Conservation (phyloP, 2,888 invertebrate species). For the Hetaerina titia region DNA sequence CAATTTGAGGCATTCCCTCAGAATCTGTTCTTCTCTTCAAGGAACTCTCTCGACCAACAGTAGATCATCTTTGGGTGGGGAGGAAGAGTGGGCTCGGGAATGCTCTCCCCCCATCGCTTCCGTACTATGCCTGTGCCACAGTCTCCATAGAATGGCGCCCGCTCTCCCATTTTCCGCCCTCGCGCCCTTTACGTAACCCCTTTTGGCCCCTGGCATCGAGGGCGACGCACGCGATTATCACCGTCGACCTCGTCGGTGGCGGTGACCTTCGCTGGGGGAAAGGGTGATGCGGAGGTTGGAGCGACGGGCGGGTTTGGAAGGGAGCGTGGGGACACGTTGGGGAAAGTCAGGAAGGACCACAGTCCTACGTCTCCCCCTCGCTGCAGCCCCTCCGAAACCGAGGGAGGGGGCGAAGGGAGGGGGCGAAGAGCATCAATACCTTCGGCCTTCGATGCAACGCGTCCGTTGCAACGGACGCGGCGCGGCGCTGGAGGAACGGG, state of each 20-base stretch:
- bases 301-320: background rate
- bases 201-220: no score
- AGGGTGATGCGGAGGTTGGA: background rate
- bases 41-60: no score
- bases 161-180: background rate
- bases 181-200: slow-evolving; percentile 40
- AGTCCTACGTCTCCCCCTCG: background rate
- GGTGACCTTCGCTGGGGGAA: slow-evolving; percentile 45
- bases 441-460: slow-evolving; percentile 36
- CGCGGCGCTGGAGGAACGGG: background rate
- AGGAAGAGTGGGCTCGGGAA: no score
- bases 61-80: no score
- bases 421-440: slow-evolving; percentile 36
- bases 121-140: no score
- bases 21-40: no score
- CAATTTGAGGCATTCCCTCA: no score
- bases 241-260: no score
- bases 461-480: background rate
- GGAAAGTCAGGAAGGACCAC: background rate
- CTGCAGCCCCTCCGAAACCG: background rate
- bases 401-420: no score
- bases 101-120: no score
- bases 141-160: background rate
- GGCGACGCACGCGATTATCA: no score
- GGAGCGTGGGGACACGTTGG: background rate